Evolutionary conservation across 1,140 invertebrate genomes (phyloP), one percentile per base, ranked within the genome.

Genomic region (Ceratina calcarata): DNA sequence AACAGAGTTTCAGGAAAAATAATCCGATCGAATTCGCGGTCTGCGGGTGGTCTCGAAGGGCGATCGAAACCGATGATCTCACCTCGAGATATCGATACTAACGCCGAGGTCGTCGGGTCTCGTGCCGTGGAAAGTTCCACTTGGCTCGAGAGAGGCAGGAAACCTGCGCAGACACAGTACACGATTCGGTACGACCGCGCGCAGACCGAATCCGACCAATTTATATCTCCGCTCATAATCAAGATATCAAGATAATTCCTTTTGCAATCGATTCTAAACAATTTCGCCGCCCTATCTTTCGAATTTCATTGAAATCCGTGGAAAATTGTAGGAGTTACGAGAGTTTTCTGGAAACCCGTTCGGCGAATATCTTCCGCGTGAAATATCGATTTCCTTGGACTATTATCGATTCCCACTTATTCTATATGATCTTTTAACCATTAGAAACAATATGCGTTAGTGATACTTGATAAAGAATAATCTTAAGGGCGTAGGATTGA

Each of bases 61-160:
- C 61, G 78, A 74, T 81, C 69, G 49, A 61, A 85, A 53, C 70
- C 37, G 75, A 80, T 82, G 83, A 86, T 85, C 76, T 86, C 72
- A 83, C 60, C 69, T 82, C 75, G 64, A 83, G 85, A 80, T 83
- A 86, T 86, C 85, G 80, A 86, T 86, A 86, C 68, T 8, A 45
- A 66, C 68, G 77, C 57, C 83, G 85, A 86, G 85, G 83, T 86
- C 80, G 84, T 85, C 76, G 77, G 62, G 76, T 86, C 81, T 86
- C 81, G 78, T 22, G 74, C 65, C 77, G 82, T 91, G 91, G 91
- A 93, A 93, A 91, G 90, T 91, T 91, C 87, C 88, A 86, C 88
- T 91, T 64, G 83, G 82, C 85, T 85, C 74, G 83, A 87, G 87
- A 86, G 86, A 85, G 85, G 86, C 85, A 83, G 84, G 84, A 76